Evolutionary conservation across 2,113 vertebrate genomes (phyloP), one percentile per base, ranked within the genome.

Genomic region (Cryptotis parvus): DNA sequence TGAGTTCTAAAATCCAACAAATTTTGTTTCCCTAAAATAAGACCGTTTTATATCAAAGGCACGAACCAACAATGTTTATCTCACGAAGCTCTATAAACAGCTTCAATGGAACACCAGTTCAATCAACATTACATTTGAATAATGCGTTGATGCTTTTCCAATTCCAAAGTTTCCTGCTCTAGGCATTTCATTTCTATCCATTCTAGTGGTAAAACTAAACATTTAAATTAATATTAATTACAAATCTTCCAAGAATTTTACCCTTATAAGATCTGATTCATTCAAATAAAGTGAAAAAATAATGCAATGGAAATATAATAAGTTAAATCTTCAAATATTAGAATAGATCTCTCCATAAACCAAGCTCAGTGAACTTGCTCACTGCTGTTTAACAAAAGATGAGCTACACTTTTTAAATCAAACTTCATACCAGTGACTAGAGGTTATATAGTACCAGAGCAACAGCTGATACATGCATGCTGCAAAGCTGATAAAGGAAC

Each of bases 1-100:
- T 69, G 2, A 81, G 63, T 74, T 94, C 80, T 92, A 93, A 95
- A 93, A 89, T 4, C 66, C 33, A 79, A 89, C 45, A 93, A 93
- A 87, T 61, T 79, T 18, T 84, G n/a, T 87, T 87, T 78, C 80
- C 90, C 41, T 68, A 92, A 79, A 92, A 66, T 37, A 73, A 20
- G n/a, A n/a, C 15, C 74, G 33, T 74, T 89, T 76, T 89, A 94
- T 18, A 75, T 82, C 72, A 94, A 70, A 89, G 49, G n/a, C 15
- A 81, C 55, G 22, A 22, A 69, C 29, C 9, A 80, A 26, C 37
- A 86, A 80, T 68, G 27, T 84, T 83, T 91, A 76, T 90, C 26
- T 84, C 70, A 3, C 8, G 14, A 45, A 39, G 20, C 45, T 89
- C 37, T 55, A 79, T 69, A 86, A 88, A 91, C 20, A 75, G 26